Evolutionary conservation across 1,140 invertebrate species (phyloP), one percentile per base, ranked within the genome.

Genomic region (Hyles vespertilio): DNA sequence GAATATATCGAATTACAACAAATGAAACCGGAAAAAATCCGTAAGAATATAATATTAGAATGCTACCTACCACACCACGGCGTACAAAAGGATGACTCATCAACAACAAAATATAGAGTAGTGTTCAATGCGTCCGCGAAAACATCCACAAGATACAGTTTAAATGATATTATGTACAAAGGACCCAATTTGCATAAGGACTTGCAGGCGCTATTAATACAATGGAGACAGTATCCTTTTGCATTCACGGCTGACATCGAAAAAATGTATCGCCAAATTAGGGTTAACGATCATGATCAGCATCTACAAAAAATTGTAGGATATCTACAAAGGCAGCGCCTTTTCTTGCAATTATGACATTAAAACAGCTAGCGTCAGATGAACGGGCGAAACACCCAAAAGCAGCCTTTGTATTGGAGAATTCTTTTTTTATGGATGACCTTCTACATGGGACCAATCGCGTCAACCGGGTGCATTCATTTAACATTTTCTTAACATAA

Each of bases 1-100:
- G 57, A 58, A 47, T 59, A 59, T 22, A 5, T 6, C 2, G 9
- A 12, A 1, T 52, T 59, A 47, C 34, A 47, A 22, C 57, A 59
- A 9, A 59, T 59, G 57, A 34, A 11, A 46, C 43, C 5, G 22
- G 22, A 22, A 22, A 22, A 22, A 32, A 33, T 3, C 3, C 36
- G 5, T 10, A 36, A 12, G 3, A 52, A 59, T 32, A 43, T 32
- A 32, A 51, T 40, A 52, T 22, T 10, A 22, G 51, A 33, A n/a
- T 65, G 45, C 34, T 47, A 47, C 22, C 46, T 47, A 5, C 46
- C 46, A 47, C 46, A 47, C 22, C 46, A 47, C 46, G 46, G 10
- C 4, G 46, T 47, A 5, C 4, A 11, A 5, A 5, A 12, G 4
- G 10, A 47, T 47, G 46, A 47, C 22, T 11, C n/a, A 10, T 11